These are phyloP conservation scores for Gorsachius magnificus DNA, from an alignment of 2,797 vertebrate genomes.

Conservation along the genomic window DNA sequence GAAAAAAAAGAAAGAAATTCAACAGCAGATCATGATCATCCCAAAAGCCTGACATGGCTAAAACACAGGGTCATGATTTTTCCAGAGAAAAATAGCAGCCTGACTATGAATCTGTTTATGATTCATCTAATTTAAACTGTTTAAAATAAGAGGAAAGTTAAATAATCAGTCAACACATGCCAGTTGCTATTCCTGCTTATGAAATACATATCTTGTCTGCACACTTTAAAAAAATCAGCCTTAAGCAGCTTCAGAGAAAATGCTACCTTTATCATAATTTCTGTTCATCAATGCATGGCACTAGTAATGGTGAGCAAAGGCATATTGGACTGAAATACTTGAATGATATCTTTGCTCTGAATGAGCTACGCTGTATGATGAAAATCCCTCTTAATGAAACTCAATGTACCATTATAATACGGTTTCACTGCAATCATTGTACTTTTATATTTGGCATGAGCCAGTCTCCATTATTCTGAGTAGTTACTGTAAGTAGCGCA, in stretches of 20 bases:
- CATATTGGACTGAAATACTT: background rate
- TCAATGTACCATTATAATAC: background rate
- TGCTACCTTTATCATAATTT: background rate
- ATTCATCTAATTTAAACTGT: background rate
- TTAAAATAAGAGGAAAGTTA: background rate
- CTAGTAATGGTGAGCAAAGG: background rate
- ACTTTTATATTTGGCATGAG: background rate
- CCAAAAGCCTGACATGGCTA: background rate
- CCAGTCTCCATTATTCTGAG: background rate
- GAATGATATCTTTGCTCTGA: background rate
- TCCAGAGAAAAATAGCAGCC: background rate
- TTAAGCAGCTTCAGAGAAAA: background rate
- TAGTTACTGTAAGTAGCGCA: background rate
- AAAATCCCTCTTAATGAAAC: constrained; percentile 34
- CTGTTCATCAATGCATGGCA: background rate
- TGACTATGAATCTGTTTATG: background rate
- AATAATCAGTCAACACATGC: background rate
- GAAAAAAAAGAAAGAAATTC: background rate
- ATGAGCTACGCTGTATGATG: background rate
- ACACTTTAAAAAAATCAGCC: background rate
- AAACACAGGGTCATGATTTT: background rate
- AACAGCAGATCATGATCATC: background rate
- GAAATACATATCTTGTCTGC: background rate
- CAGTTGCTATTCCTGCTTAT: background rate
- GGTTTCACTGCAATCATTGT: background rate